Evolutionary conservation across 2,113 vertebrate species (phyloP), one percentile per base, ranked within the genome.

Genomic region (Ceyx cyanopectus): DNA sequence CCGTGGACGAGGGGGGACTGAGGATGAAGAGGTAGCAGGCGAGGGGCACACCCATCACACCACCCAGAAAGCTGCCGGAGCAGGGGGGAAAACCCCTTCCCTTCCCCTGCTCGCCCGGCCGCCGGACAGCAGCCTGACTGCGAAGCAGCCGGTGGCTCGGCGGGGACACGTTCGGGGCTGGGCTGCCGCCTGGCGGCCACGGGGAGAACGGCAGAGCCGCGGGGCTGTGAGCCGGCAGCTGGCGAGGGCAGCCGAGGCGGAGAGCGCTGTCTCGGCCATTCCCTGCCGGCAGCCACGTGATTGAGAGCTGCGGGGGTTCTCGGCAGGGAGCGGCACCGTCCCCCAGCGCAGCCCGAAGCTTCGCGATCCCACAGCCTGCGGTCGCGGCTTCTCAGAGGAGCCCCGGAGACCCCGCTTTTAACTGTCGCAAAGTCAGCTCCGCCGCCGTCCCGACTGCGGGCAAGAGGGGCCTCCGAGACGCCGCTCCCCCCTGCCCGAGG

Each of bases 141-240:
- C 30, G 8, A 5, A 22, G 62, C 23, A 40, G 18, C 41, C 10
- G 22, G 9, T 2, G 3, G 34, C 48, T 41, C 26, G 20, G 45
- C 37, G 2, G 48, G 14, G 54, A 34, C 29, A 13, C 21, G 1
- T 30, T 4, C 20, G 53, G 43, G 56, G 27, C 45, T 85, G 29
- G 27, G 79, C 76, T 81, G 87, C 73, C 94, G 20, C 80, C 94
- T 77, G 40, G 93, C n/a, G 91, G 90, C 72, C 21, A 15, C 29
- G 23, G 32, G 11, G 26, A 12, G 76, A 88, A 89, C 11, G 37
- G 37, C 37, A 37, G 37, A 37, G 37, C 37, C 37, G 37, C 37
- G 37, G 19, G 6, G 14, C 53, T 9, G 22, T 5, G 45, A 3
- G 5, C 12, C 16, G 15, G 29, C n/a, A 2, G 37, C 21, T 20